These are phyloP conservation scores for Apaloderma vittatum DNA, from an alignment of 2,113 vertebrate species.

Conservation along the genomic window DNA sequence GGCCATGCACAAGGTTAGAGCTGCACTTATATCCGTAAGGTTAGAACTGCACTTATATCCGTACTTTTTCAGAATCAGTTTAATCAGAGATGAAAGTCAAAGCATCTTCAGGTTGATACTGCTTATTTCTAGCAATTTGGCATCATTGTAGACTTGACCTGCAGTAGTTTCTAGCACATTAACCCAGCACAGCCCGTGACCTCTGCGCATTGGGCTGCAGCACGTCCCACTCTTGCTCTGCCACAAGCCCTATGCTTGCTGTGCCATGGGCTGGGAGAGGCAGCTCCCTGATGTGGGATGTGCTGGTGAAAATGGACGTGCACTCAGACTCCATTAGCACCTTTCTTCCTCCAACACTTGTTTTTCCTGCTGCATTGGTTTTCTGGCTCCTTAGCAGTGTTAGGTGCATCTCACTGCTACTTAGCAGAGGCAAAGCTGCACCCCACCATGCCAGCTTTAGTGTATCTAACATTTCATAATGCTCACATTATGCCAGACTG, in stretches of 20 bases:
- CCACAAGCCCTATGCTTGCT: accelerated
- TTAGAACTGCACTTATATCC: neutral
- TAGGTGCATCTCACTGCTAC: neutral
- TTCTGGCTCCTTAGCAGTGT: neutral
- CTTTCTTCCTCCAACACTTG: accelerated
- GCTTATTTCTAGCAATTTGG: neutral
- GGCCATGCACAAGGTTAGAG: accelerated
- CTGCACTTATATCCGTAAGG: neutral
- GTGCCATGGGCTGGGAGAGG: accelerated
- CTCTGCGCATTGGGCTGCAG: accelerated
- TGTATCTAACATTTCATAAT: neutral
- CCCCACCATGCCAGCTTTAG: accelerated
- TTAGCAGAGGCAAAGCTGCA: neutral
- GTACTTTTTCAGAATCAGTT: neutral
- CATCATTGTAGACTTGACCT: neutral
- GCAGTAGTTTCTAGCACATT: neutral
- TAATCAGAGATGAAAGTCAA: neutral
- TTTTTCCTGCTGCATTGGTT: accelerated
- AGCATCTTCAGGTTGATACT: neutral
- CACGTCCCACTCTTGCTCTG: accelerated
- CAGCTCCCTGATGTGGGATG: accelerated
- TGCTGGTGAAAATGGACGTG: neutral
- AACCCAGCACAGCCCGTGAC: accelerated
- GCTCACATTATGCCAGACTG: neutral
- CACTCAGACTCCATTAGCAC: neutral